Base-by-base conservation (phyloP, 2,888 invertebrate genomes). In the Brenthis ino region DNA sequence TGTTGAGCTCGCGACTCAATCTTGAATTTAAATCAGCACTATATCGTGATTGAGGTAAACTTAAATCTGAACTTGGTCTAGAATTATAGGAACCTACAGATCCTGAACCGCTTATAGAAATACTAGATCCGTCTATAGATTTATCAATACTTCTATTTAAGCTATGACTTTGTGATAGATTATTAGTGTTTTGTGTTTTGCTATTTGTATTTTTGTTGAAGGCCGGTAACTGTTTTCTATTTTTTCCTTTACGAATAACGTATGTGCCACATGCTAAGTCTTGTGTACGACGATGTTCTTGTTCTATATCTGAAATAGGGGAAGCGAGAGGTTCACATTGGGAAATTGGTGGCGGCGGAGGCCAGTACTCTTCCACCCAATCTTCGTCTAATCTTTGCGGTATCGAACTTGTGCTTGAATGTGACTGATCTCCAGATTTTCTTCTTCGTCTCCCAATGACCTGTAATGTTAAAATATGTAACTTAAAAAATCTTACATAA, bases 161-260 rank as follows among this genome's bases (percentile, higher is more conserved):
- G 75, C 91, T 92, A 72, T 93, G 93, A 75, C 84, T 89, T 76
- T 89, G 88, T 63, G 93, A 85, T 51, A 93, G 80, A 72, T 85
- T 86, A 72, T 77, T 84, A 2, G 85, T 75, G 67, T 84, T 89
- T 67, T 73, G 74, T 72, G 85, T 81, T 80, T 93, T 93, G 75
- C 93, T 94, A 33, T 86, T 85, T 14, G 94, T 85, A 63, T 93
- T 93, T 79, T 93, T 93, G 74, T 88, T 88, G 77, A 94, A 91
- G 74, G 94, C 94, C 4, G 94, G 94, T 76, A 96, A 85, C 65
- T 95, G 94, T 82, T 95, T 95, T 60, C 96, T 90, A 75, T 95
- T 95, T 79, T 96, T 95, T 61, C 96, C 96, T 73, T 96, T 95
- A 57, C 97, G 93, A 71, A 97, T 96, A 53, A 97, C 95, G 81